Evolutionary conservation across 2,888 invertebrate species (phyloP).

Genomic region (Aromia moschata): DNA sequence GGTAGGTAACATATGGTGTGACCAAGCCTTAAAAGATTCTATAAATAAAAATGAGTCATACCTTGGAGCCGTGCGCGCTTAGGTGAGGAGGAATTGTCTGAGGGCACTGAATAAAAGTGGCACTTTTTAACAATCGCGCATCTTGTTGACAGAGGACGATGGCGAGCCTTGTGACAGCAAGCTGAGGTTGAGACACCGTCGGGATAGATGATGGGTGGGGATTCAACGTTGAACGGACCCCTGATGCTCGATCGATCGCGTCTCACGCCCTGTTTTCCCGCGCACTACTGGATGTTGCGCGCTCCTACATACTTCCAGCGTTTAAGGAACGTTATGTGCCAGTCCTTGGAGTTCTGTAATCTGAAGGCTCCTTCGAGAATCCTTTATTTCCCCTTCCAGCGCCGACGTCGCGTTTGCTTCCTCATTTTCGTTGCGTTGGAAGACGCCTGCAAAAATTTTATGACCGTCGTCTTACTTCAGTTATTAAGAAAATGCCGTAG

Average conservation of each 20-base stretch:
- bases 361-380: constrained; percentile 53
- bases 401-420: constrained; percentile 34
- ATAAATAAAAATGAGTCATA: constrained; percentile 25
- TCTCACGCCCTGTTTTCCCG: constrained; percentile 61
- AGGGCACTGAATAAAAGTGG: constrained; percentile 34
- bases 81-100: constrained; percentile 22
- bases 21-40: constrained; percentile 19
- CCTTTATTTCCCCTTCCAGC: constrained; percentile 42
- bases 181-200: constrained; percentile 53
- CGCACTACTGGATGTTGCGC: constrained; percentile 53
- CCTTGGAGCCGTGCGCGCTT: constrained; percentile 18
- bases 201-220: constrained; percentile 54
- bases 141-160: constrained; percentile 59
- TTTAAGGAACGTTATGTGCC: constrained; percentile 46
- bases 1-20: constrained; percentile 19
- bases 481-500: constrained; percentile 15
- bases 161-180: constrained; percentile 57
- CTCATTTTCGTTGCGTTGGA: constrained; percentile 35
- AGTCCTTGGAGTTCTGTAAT: constrained; percentile 53
- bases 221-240: constrained; percentile 49
- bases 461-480: constrained; percentile 21
- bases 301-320: constrained; percentile 29
- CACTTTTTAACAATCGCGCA: constrained; percentile 57
- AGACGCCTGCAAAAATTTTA: constrained; percentile 38
- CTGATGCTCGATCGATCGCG: constrained; percentile 60